These are phyloP conservation scores for Meliscaeva auricollis DNA, from an alignment of 2,888 invertebrate genomes.

Conservation along the genomic window DNA sequence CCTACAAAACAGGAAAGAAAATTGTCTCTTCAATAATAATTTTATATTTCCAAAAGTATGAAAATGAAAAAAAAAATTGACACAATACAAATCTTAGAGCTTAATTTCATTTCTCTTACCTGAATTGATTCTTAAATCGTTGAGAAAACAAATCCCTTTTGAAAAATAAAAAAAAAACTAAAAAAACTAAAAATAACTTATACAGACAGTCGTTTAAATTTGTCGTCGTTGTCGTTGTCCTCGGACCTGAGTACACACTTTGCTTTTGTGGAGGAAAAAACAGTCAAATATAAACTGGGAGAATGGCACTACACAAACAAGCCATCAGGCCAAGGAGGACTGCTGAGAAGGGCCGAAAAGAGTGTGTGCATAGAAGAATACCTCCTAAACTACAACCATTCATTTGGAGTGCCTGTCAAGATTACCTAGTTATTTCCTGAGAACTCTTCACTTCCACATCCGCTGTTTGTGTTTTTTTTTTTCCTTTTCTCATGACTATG, in stretches of 20 bases:
- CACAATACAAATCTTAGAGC: too few species aligned
- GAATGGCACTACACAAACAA: constrained; percentile 39
- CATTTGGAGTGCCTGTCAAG: constrained; percentile 75
- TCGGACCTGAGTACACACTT: constrained; percentile 29
- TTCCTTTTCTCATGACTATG: not conserved
- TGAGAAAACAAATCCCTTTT: too few species aligned
- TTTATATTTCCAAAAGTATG: too few species aligned
- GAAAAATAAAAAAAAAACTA: too few species aligned
- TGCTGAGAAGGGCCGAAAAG: not conserved
- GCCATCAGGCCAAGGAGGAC: constrained; percentile 19
- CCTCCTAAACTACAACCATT: constrained; percentile 69
- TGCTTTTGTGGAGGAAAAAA: not conserved
- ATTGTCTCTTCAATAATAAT: too few species aligned
- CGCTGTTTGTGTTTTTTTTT: constrained; percentile 49
- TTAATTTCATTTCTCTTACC: too few species aligned
- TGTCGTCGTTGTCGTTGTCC: constrained; percentile 28
- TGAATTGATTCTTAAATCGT: too few species aligned
- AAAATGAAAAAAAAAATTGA: too few species aligned
- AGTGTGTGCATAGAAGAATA: constrained; percentile 44
- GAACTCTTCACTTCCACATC: constrained; percentile 74
- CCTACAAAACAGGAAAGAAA: too few species aligned
- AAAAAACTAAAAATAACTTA: not conserved
- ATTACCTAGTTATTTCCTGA: constrained; percentile 76
- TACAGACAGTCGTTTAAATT: constrained; percentile 42
- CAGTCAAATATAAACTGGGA: constrained; percentile 29